Evolutionary conservation across 2,888 invertebrate species (phyloP).

Genomic region (Lomographa bimaculata): DNA sequence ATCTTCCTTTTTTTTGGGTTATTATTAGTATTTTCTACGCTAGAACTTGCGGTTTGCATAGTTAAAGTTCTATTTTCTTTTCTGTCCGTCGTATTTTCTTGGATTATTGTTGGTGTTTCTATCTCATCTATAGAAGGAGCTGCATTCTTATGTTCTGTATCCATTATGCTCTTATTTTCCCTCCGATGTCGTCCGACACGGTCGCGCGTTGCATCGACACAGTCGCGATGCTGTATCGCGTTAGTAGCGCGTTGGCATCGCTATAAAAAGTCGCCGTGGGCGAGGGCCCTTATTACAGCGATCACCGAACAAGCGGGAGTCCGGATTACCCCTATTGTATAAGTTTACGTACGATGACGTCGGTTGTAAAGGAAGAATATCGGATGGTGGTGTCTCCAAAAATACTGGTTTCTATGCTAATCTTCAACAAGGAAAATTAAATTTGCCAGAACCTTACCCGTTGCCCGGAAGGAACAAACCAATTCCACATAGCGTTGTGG

Average conservation of each 20-base stretch:
- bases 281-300: no score
- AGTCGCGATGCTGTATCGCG: no score
- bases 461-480: slow-evolving; percentile 23
- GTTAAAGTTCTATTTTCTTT: slow-evolving; percentile 11
- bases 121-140: neutral
- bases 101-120: neutral
- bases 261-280: no score
- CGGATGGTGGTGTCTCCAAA: slow-evolving; percentile 31
- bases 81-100: slow-evolving; percentile 1
- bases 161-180: neutral
- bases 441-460: slow-evolving; percentile 22
- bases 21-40: neutral
- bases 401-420: slow-evolving; percentile 23
- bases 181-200: no score
- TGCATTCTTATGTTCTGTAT: neutral
- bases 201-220: no score
- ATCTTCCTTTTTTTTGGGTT: neutral
- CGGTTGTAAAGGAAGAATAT: slow-evolving; percentile 13
- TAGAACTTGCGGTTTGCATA: neutral
- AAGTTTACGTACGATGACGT: no score
- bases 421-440: slow-evolving; percentile 26
- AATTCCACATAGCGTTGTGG: slow-evolving; percentile 26
- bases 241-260: no score
- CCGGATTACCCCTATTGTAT: no score
- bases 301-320: no score